Evolutionary conservation across 2,888 invertebrate species (phyloP).

Genomic region (Epinotia nisella): DNA sequence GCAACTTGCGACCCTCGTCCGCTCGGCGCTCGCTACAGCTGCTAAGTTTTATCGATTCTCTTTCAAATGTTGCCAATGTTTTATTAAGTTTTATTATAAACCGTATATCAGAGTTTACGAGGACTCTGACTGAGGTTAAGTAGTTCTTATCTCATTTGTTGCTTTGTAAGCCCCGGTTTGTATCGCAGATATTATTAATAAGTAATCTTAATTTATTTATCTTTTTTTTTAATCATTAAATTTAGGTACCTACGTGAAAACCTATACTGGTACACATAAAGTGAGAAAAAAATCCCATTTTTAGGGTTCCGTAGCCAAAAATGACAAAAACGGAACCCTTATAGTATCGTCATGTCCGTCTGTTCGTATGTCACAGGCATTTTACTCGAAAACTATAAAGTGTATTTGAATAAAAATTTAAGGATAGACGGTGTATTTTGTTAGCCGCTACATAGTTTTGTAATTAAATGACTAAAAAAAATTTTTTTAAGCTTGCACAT

Average conservation of each 20-base stretch:
- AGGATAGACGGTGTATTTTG: no score
- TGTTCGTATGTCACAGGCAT: no score
- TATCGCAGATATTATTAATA: slow-evolving; percentile 45
- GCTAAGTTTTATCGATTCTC: slow-evolving; percentile 77
- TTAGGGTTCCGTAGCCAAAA: no score
- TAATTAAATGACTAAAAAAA: no score
- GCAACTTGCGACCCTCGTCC: slow-evolving; percentile 62
- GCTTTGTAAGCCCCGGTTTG: slow-evolving; percentile 68
- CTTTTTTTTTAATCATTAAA: slow-evolving; percentile 2
- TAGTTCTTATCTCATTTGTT: slow-evolving; percentile 77
- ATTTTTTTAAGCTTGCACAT: no score
- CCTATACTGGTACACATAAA: no score
- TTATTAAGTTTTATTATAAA: slow-evolving; percentile 81
- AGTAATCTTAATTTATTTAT: slow-evolving; percentile 15
- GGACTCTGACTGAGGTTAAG: slow-evolving; percentile 71
- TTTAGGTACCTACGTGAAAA: neutral
- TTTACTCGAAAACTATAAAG: no score
- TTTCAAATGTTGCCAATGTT: slow-evolving; percentile 83
- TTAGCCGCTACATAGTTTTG: no score
- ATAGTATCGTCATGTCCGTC: no score
- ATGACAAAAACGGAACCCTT: no score
- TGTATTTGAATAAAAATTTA: no score
- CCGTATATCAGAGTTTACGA: slow-evolving; percentile 82
- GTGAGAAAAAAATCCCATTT: no score
- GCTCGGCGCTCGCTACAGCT: slow-evolving; percentile 69